Conservation (phyloP, 2,113 vertebrate genomes). For the Varanus salvator region DNA sequence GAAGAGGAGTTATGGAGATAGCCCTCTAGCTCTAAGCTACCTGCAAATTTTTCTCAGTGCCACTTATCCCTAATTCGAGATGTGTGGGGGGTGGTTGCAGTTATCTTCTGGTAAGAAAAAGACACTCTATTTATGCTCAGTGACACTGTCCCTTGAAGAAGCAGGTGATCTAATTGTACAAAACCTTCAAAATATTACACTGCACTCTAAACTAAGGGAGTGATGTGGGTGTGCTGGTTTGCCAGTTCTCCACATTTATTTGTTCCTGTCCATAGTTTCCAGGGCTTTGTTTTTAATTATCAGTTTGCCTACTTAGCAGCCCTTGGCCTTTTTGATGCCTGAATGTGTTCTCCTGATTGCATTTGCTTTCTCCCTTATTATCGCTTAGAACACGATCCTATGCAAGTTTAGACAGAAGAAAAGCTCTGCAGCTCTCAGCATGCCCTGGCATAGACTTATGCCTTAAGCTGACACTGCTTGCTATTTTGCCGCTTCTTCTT, state of each 20-base stretch:
- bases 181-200: not conserved
- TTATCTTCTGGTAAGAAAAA: not conserved
- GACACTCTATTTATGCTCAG: not conserved
- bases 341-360: too few species aligned
- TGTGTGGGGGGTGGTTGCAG: not conserved
- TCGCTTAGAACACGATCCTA: not conserved
- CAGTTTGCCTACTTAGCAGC: not conserved
- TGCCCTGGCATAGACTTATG: too few species aligned
- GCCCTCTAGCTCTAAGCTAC: not conserved
- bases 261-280: not conserved
- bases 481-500: not conserved
- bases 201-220: not conserved
- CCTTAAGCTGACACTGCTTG: not conserved
- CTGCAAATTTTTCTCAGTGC: not conserved
- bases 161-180: not conserved
- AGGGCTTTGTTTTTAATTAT: not conserved
- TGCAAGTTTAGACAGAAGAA: too few species aligned
- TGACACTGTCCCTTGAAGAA: not conserved
- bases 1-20: not conserved
- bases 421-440: too few species aligned
- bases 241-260: not conserved
- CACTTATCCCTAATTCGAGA: not conserved
- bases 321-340: not conserved
- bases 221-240: not conserved
- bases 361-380: not conserved